phyloP scores from a whole-genome alignment of 2,113 vertebrate species.

The Corythornis vintsioides region DNA sequence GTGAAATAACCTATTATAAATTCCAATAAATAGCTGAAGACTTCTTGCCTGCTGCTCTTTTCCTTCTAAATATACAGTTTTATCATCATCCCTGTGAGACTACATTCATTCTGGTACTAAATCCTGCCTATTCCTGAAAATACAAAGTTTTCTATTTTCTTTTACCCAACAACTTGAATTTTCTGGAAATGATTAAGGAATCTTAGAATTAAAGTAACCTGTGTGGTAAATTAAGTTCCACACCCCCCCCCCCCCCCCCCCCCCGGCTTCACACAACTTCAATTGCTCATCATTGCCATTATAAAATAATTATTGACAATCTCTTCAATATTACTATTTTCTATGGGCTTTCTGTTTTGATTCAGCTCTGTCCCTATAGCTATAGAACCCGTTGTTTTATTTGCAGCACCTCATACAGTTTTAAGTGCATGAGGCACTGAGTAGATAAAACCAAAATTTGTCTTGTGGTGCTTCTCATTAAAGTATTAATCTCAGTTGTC shows the following conservation, averaged over 20 bases:
- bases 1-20: not conserved
- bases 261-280: accelerated
- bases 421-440: not conserved
- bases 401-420: not conserved
- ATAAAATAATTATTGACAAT: not conserved
- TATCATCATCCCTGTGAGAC: not conserved
- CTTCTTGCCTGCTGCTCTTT: not conserved
- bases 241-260: too few species aligned
- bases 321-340: not conserved
- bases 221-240: not conserved
- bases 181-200: not conserved
- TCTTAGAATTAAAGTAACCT: not conserved
- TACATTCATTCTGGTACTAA: not conserved
- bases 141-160: not conserved
- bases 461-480: not conserved
- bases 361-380: not conserved
- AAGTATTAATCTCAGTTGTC: not conserved
- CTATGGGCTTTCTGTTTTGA: too few species aligned
- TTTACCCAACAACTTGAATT: not conserved
- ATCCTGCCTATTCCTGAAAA: not conserved
- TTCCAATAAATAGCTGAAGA: not conserved
- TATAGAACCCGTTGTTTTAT: not conserved
- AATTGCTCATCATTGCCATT: not conserved
- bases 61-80: not conserved
- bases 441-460: not conserved